Evolutionary conservation across 2,888 invertebrate genomes (phyloP), one percentile per base, ranked within the genome.

Genomic region (Seladonia tumulorum): DNA sequence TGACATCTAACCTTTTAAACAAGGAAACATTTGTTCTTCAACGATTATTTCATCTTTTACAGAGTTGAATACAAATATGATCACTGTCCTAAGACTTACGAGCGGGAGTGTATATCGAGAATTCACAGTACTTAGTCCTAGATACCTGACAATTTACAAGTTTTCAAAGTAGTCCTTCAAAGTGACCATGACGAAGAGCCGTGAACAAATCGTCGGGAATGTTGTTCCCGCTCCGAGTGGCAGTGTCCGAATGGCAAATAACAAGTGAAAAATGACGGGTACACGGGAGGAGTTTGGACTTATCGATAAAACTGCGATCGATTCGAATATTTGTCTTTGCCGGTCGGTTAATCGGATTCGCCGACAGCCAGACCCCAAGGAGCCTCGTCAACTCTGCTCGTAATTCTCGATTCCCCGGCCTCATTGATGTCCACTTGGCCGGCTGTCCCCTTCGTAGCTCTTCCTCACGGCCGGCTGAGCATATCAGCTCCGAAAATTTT

Each of bases 401-500:
- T 85, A 78, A 82, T 76, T 77, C 73, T 73, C 77, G 60, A 42
- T 60, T 76, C 57, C 68, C 81, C 39, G 63, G 73, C 66, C 42
- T 39, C 70, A 66, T 72, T 57, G 76, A 83, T 79, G 75, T 79
- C 47, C 85, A 83, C 79, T 82, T 79, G 79, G 63, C 45, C 79
- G 42, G 42, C 74, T 42, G 53, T 72, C 76, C 82, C 76, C 68
- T 68, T 60, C 39, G 73, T 45, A 68, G 76, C 82, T 88, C 87
- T 83, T 87, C 81, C 78, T 91, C 90, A 91, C 92, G 89, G 89
- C 76, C 90, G 90, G 90, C 80, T 90, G 91, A 91, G 88, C 92
- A 87, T 91, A 90, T 92, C 91, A 91, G 91, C 91, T 90, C 89
- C 90, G 87, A 90, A 92, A 93, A 93, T 93, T 93, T 92, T 92